Evolutionary conservation across 2,888 invertebrate genomes (phyloP), one percentile per base, ranked within the genome.

Genomic region (Petrophora chlorosata): DNA sequence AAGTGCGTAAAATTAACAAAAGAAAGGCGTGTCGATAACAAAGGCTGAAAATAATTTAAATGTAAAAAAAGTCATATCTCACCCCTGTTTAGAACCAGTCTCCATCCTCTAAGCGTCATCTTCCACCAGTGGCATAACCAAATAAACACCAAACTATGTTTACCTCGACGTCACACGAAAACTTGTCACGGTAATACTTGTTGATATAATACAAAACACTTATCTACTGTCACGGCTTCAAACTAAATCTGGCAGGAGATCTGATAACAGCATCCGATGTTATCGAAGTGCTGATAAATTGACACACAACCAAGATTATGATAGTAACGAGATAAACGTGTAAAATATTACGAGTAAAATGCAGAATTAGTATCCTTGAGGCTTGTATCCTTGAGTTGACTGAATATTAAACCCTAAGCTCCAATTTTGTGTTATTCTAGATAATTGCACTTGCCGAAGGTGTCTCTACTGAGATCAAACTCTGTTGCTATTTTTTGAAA

Each of bases 81-180:
- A 89, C 89, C 82, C 69, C 63, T 79, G 68, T 88, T 88, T n/a
- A 88, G 53, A 29, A 79, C 14, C 1, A 71, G 71, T 23, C 79
- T 70, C 88, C 89, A 90, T 73, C 88, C 88, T 49, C 60, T 78
- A 5, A 89, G 62, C 9, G 76, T 70, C 83, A 85, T 87, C 45
- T 29, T 44, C 7, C n/a, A 25, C 7, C 3, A 32, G 13, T 9
- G 5, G 35, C 30, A 44, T 23, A 15, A 44, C 10, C 13, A 17
- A 36, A 36, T 5, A 3, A 10, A 0, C 2, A 33, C 12, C 5
- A 10, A 19, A 25, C 13, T n/a, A 25, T 33, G n/a, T 33, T 14
- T 12, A 9, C 16, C 2, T 12, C 12, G 35, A 39, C 23, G 23
- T 38, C 29, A 38, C 8, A 14, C 2, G n/a, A 33, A 32, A 14